Evolutionary conservation across 2,888 invertebrate genomes (phyloP), one percentile per base, ranked within the genome.

Genomic region (Neoitamus cyanurus): DNA sequence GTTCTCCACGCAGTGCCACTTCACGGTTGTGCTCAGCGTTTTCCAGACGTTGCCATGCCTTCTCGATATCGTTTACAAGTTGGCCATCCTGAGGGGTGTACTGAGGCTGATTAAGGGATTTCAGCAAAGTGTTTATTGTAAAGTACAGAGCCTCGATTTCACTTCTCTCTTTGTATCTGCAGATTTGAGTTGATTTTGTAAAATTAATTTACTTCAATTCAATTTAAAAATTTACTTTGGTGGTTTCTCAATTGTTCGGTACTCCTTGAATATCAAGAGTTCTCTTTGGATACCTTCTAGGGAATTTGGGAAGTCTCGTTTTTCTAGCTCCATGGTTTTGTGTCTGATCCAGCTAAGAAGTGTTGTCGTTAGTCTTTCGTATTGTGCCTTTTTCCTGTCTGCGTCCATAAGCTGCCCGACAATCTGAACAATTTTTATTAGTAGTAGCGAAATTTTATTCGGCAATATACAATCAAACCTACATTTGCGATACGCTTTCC

Each of bases 401-500:
- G 97, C 96, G 89, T 98, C 97, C 94, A 98, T 97, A 93, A 99
- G 94, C 92, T 98, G 97, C 5, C 96, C 97, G 86, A 99, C 96
- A 89, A 99, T 98, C 98, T 98, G 90, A n/a, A 86, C 83, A 15
- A 78, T 48, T 87, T 86, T 84, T 58, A 68, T 31, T n/a, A n/a
- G n/a, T n/a, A n/a, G n/a, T n/a, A n/a, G n/a, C n/a, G n/a, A n/a
- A n/a, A 34, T 34, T 34, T 34, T 34, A 34, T 34, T 34, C n/a
- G 34, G 34, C 3, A 5, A 34, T 34, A 34, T 3, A 83, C 69
- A 83, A 80, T 78, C 30, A 78, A 78, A 6, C 93, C 93, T 91
- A 98, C 98, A 92, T 99, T 99, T 58, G 98, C 99, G 89, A 99
- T 99, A 90, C 99, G 94, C 88, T 97, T 95, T 37, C 99, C 99